Percentiles rank a stretch among this genome's conserved stretches.
These are phyloP conservation scores for Enteromius afrohamiltoni DNA, from an alignment of 2,797 vertebrate species.

Conservation along the genomic window DNA sequence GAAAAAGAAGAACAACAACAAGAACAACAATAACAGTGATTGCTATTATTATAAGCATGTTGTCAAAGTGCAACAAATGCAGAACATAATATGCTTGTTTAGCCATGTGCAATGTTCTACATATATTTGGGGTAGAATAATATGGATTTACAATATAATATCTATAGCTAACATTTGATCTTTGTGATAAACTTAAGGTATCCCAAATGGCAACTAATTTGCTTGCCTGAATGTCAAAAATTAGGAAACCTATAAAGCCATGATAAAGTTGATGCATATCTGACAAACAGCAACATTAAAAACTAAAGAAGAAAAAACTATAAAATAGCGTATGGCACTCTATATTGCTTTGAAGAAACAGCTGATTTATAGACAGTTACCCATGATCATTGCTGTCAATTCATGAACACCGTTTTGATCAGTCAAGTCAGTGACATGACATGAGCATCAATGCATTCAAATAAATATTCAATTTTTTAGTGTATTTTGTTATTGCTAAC, in stretches of 20 bases:
- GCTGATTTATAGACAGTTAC: conserved; percentile 54
- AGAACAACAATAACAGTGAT: background rate
- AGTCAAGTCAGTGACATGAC: conserved; percentile 48
- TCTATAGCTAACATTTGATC: conserved; percentile 47
- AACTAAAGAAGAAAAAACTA: conserved; percentile 48
- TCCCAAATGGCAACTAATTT: conserved; percentile 72
- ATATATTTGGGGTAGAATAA: conserved; percentile 37
- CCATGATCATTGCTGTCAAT: conserved; percentile 56
- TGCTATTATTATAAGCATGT: conserved; percentile 11
- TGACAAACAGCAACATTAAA: conserved; percentile 67
- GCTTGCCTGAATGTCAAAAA: conserved; percentile 70
- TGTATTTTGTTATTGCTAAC: conserved; percentile 80
- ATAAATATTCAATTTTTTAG: conserved; percentile 74
- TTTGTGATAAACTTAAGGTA: conserved; percentile 34
- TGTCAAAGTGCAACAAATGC: conserved; percentile 44
- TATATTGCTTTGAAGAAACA: conserved; percentile 77
- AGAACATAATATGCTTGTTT: conserved; percentile 44
- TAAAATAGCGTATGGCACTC: conserved; percentile 69
- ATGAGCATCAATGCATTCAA: conserved; percentile 72
- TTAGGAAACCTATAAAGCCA: conserved; percentile 70
- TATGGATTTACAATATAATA: conserved; percentile 57
- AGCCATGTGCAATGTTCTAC: conserved; percentile 39
- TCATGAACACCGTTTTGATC: conserved; percentile 52
- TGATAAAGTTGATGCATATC: conserved; percentile 59
- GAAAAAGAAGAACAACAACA: background rate